Evolutionary conservation across 2,797 vertebrate species (phyloP).

Genomic region (Calcarius lapponicus): DNA sequence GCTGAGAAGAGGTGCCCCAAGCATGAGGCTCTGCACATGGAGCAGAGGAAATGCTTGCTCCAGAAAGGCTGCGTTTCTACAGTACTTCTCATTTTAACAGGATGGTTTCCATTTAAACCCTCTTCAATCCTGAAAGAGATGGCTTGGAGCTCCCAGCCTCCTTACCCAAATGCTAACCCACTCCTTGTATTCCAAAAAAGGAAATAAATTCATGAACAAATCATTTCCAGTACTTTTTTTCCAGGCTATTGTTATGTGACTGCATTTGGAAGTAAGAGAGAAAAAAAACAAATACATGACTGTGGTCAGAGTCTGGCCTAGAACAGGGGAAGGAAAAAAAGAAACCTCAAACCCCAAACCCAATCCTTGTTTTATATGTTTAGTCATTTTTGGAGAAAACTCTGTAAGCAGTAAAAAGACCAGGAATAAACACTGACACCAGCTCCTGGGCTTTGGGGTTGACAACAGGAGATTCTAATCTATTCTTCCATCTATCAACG

Average conservation of each 20-base stretch:
- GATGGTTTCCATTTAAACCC: not conserved
- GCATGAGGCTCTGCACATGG: not conserved
- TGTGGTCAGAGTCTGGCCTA: slow-evolving; percentile 29
- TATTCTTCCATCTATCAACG: not conserved
- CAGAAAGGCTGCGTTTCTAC: not conserved
- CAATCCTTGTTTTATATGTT: not conserved
- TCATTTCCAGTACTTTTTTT: slow-evolving; percentile 8
- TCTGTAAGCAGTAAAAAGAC: not conserved
- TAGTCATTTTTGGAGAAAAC: slow-evolving; percentile 37
- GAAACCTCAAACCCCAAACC: not conserved
- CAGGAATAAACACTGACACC: not conserved
- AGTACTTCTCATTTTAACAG: not conserved
- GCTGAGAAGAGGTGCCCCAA: not conserved
- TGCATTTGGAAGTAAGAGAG: slow-evolving; percentile 47
- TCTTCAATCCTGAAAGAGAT: not conserved
- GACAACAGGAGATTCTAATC: not conserved
- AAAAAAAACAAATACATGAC: slow-evolving; percentile 35
- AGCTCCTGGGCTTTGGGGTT: not conserved
- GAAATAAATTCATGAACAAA: slow-evolving; percentile 52
- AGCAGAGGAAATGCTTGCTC: not conserved
- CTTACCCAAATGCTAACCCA: not conserved
- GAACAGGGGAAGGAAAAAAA: not conserved
- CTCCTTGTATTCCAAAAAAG: slow-evolving; percentile 52
- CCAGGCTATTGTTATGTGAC: slow-evolving; percentile 60
- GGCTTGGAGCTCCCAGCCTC: not conserved